Conservation (phyloP, 2,888 invertebrate species). For the Eurois occulta region DNA sequence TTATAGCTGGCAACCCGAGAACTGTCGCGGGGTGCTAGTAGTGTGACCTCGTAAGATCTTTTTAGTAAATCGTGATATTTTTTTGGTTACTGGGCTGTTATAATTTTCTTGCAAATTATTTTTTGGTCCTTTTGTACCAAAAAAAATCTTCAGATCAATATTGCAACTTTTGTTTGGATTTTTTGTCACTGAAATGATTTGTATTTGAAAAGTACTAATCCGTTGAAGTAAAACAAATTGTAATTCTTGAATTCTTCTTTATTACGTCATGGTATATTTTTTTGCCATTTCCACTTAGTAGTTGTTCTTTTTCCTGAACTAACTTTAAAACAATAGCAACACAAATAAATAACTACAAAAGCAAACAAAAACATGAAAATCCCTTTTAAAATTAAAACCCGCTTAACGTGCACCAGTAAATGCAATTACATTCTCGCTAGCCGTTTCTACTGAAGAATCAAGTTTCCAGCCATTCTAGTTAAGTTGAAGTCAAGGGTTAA, state of each 20-base stretch:
- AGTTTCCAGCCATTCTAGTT: constrained; percentile 59
- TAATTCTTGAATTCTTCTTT: no score
- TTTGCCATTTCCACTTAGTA: background rate
- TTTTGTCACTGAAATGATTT: background rate
- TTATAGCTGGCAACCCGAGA: constrained; percentile 73
- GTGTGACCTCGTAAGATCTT: constrained; percentile 58
- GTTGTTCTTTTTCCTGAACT: constrained; percentile 13
- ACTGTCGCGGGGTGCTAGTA: constrained; percentile 61
- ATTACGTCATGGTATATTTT: background rate
- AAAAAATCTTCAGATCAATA: background rate
- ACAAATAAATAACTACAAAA: constrained; percentile 20
- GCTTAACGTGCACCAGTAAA: constrained; percentile 57
- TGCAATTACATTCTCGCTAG: constrained; percentile 60
- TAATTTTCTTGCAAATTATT: background rate
- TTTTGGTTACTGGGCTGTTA: constrained; percentile 12
- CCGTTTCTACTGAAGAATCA: constrained; percentile 58
- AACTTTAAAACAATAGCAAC: constrained; percentile 10
- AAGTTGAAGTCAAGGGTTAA: constrained; percentile 60
- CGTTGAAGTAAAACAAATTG: background rate
- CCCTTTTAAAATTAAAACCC: constrained; percentile 54
- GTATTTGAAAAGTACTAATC: background rate
- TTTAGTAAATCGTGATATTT: constrained; percentile 31
- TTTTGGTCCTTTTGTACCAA: background rate
- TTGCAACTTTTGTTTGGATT: background rate
- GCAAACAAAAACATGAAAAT: constrained; percentile 46